A percentile compares a stretch with the other conserved stretches of the same genome.
Conservation (phyloP, 1,140 invertebrate genomes). For the Chymomyza costata region DNA sequence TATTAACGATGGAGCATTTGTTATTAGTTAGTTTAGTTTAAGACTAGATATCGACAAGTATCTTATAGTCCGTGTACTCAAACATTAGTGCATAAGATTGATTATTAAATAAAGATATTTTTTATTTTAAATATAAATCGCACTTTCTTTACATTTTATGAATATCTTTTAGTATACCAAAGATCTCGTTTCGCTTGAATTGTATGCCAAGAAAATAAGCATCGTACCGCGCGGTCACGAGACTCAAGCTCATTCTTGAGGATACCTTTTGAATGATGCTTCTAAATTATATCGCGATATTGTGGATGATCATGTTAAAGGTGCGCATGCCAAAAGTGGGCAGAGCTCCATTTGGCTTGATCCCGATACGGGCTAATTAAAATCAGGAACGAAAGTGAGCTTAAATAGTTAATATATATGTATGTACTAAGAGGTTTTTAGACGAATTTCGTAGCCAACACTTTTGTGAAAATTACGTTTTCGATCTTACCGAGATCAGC, state of each 20-base stretch:
- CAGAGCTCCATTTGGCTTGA: conserved; percentile 60
- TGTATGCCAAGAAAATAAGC: conserved; percentile 76
- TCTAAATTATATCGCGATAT: conserved; percentile 61
- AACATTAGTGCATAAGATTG: no score
- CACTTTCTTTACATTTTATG: no score
- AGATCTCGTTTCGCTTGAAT: conserved; percentile 77
- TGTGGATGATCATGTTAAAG: conserved; percentile 63
- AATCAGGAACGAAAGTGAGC: conserved; percentile 69
- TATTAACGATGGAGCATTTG: no score
- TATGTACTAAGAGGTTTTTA: no score
- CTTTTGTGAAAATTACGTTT: conserved; percentile 80
- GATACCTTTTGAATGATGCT: no score
- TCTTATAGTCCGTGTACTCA: no score
- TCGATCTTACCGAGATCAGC: conserved; percentile 79
- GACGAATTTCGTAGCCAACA: conserved; percentile 79
- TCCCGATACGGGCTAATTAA: conserved; percentile 74
- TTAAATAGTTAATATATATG: no score
- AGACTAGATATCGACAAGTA: no score
- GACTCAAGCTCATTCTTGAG: conserved; percentile 18
- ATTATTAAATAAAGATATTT: no score
- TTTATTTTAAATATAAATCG: no score
- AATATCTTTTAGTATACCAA: conserved; percentile 80
- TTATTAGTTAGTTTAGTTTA: no score
- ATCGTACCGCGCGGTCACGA: conserved; percentile 44
- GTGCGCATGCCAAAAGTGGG: conserved; percentile 66